Percentiles rank a stretch among this genome's conserved stretches.
Evolutionary conservation across 2,113 vertebrate species (phyloP).

Genomic region (Anseranas semipalmata): DNA sequence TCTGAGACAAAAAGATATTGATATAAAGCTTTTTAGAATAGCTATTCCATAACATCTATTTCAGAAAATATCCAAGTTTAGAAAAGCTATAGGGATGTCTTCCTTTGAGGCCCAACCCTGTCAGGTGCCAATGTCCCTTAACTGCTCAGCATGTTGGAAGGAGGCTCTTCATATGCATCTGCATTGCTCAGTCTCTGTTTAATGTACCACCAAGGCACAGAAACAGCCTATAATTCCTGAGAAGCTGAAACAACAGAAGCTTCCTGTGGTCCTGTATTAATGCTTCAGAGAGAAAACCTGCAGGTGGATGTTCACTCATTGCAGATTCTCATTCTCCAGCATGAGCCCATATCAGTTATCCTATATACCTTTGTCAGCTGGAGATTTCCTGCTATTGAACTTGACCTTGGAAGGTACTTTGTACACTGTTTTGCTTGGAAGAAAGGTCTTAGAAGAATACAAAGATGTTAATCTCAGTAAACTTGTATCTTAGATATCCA

Average conservation of each 20-base stretch:
- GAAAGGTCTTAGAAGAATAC: conserved; percentile 30
- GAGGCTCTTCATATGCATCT: conserved; percentile 1
- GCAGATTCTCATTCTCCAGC: conserved; percentile 48
- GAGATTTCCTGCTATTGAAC: conserved; percentile 61
- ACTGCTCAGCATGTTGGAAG: conserved; percentile 16
- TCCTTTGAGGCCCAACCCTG: background rate
- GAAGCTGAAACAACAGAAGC: conserved; percentile 52
- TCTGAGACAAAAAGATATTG: background rate
- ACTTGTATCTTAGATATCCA: background rate
- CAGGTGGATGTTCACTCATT: conserved; percentile 48
- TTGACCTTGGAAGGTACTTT: conserved; percentile 55
- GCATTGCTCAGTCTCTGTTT: conserved; percentile 20
- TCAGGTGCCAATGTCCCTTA: conserved; percentile 25
- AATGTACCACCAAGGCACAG: conserved; percentile 1
- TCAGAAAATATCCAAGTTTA: conserved; percentile 22
- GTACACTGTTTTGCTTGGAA: background rate
- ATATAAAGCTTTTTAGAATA: background rate
- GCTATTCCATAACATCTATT: background rate
- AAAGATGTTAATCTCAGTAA: conserved; percentile 12
- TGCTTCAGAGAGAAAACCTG: conserved; percentile 32
- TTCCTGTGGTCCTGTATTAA: conserved; percentile 62
- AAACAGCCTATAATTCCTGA: conserved; percentile 34
- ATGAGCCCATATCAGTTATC: conserved; percentile 35
- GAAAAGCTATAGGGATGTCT: background rate
- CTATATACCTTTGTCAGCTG: conserved; percentile 28